Evolutionary conservation across 2,113 vertebrate species (phyloP), one percentile per base, ranked within the genome.

Genomic region (Bufo gargarizans): DNA sequence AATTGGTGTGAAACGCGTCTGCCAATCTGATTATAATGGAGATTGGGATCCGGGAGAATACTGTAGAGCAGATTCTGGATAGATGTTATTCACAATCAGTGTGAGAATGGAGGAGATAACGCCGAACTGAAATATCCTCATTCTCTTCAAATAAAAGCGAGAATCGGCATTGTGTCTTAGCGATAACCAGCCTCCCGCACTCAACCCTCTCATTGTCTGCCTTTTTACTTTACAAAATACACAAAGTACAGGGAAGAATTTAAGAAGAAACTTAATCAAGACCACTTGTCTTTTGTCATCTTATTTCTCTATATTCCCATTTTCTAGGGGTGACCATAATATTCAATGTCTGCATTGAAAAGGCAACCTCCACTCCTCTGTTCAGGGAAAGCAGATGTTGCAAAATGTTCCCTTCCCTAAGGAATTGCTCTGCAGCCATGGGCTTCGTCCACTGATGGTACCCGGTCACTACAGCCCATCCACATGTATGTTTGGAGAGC

Each of bases 1-100:
- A 89, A 89, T 89, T 89, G 82, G 87, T 77, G 87, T 84, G 74
- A 89, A 89, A 84, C 50, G 19, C 72, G 63, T 77, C 81, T 77
- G 82, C 65, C 87, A 84, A 56, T 77, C 74, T 20, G 81, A 84
- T 77, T 84, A 89, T 84, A 88, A 88, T 84, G 53, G 81, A 65
- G 47, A 71, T 58, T 87, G 49, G 63, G 33, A 76, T 22, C 45
- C 10, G 5, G 77, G 77, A 65, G 43, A 9, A 43, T 43, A 13
- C 63, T 13, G 17, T 7, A 19, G 56, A 69, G 61, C 6, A 16
- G 47, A 50, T 45, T 33, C 77, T n/a, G 53, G 47, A 69, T 47
- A 58, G 33, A 82, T 11, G 74, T 77, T 78, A 47, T 55, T 83
- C 47, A 43, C 78, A 59, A 14, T 80, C 53, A 79, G 22, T 8